These are phyloP conservation scores for Drosophila fungiperda DNA, from an alignment of 2,888 invertebrate genomes.

Conservation along the genomic window DNA sequence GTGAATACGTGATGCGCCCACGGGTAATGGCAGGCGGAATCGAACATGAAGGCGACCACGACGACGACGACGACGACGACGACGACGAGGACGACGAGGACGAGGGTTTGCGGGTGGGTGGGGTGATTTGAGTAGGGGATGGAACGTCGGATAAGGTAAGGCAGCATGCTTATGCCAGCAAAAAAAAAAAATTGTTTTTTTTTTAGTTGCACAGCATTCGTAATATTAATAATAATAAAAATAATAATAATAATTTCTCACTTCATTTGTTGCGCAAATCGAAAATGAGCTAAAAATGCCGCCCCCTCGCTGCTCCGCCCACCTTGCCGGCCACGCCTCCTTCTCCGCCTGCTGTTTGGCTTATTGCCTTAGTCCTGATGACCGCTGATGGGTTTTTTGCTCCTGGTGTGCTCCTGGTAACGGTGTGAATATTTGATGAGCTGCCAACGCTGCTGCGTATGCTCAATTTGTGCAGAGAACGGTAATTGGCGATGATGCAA, in stretches of 20 bases:
- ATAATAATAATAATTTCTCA: conserved; percentile 76
- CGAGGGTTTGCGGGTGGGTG: background rate
- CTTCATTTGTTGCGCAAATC: conserved; percentile 80
- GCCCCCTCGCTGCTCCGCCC: background rate
- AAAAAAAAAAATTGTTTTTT: conserved; percentile 30
- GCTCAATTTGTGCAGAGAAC: conserved; percentile 52
- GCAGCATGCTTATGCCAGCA: conserved; percentile 49
- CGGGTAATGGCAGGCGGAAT: conserved; percentile 39
- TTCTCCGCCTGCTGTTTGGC: conserved; percentile 6
- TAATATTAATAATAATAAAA: conserved; percentile 60
- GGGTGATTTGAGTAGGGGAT: background rate
- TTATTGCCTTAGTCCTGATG: conserved; percentile 16
- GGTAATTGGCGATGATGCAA: conserved; percentile 32
- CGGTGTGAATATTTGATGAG: conserved; percentile 58
- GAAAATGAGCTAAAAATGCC: conserved; percentile 54
- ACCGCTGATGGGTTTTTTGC: conserved; percentile 29
- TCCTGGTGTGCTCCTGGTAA: conserved; percentile 9
- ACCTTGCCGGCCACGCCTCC: too few species aligned
- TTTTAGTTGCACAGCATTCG: conserved; percentile 45
- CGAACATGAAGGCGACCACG: background rate
- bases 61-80: background rate
- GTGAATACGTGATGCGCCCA: conserved; percentile 77
- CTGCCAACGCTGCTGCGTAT: conserved; percentile 59
- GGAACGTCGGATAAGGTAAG: background rate
- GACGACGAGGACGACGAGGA: background rate